Conservation (phyloP, 2,888 invertebrate genomes). For the Helicoverpa assulta region DNA sequence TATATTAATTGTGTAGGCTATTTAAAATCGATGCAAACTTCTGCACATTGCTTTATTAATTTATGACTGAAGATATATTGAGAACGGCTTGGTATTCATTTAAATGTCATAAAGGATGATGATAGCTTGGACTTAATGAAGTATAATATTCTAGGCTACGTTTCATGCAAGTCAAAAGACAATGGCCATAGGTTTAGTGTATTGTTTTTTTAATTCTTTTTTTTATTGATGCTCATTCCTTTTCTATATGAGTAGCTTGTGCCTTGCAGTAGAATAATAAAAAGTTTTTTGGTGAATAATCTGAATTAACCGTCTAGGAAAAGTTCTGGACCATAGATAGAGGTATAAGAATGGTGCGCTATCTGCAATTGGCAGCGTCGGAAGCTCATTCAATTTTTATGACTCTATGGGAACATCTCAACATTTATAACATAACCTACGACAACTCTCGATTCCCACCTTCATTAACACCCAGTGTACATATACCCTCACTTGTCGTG, state of each 20-base stretch:
- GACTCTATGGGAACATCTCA: not conserved
- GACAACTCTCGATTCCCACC: slow-evolving; percentile 7
- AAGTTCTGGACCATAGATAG: no score
- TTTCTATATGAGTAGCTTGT: no score
- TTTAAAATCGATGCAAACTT: slow-evolving; percentile 66
- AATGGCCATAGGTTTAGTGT: no score
- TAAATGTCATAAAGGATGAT: slow-evolving; percentile 34
- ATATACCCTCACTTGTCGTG: slow-evolving; percentile 67
- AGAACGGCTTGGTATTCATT: slow-evolving; percentile 24
- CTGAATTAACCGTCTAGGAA: no score
- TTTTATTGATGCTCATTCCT: no score
- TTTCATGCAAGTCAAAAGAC: no score
- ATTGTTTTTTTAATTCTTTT: no score
- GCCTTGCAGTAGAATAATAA: no score
- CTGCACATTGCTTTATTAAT: slow-evolving; percentile 49
- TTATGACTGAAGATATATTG: slow-evolving; percentile 40
- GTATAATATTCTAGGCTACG: slow-evolving; percentile 3
- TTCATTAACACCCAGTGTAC: slow-evolving; percentile 49
- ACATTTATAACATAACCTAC: slow-evolving; percentile 1
- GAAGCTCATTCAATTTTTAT: no score
- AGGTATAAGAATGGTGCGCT: no score
- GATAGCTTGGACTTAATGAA: slow-evolving; percentile 7
- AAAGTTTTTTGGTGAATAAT: no score
- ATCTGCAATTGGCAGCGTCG: no score
- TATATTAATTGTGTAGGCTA: slow-evolving; percentile 55